These are phyloP conservation scores for Smithornis capensis DNA, from an alignment of 2,113 vertebrate species.

Conservation along the genomic window DNA sequence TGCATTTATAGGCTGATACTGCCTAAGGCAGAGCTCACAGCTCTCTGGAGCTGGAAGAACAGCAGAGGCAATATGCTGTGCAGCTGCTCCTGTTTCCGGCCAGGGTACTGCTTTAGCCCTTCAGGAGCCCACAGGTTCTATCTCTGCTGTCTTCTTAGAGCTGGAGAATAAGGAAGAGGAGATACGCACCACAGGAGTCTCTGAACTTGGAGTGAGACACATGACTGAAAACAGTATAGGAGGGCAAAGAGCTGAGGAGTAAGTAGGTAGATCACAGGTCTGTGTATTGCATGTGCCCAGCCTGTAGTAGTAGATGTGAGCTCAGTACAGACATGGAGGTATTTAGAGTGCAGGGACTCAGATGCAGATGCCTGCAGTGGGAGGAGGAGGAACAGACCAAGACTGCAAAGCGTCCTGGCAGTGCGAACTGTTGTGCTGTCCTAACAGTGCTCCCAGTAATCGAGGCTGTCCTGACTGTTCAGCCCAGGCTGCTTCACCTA, in stretches of 20 bases:
- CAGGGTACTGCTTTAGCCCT: background rate
- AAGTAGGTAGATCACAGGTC: background rate
- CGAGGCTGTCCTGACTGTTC: background rate
- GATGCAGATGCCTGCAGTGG: no score
- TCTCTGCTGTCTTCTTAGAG: background rate
- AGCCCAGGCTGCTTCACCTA: fast-evolving
- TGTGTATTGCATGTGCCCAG: background rate
- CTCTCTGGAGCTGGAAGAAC: background rate
- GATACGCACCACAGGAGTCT: no score
- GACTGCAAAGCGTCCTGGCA: background rate
- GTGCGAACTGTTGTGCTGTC: background rate
- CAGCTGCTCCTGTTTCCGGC: background rate
- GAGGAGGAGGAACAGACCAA: background rate
- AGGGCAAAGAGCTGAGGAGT: background rate
- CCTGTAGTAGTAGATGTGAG: background rate
- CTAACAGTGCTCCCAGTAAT: no score
- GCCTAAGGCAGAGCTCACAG: background rate
- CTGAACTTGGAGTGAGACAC: background rate
- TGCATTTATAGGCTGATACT: background rate
- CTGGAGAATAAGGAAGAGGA: background rate
- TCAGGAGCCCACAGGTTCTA: background rate
- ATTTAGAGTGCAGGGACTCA: background rate
- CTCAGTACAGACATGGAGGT: background rate
- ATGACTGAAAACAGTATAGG: background rate
- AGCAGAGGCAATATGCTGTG: background rate